Conservation (phyloP, 2,888 invertebrate species). For the Nomada ferruginata region DNA sequence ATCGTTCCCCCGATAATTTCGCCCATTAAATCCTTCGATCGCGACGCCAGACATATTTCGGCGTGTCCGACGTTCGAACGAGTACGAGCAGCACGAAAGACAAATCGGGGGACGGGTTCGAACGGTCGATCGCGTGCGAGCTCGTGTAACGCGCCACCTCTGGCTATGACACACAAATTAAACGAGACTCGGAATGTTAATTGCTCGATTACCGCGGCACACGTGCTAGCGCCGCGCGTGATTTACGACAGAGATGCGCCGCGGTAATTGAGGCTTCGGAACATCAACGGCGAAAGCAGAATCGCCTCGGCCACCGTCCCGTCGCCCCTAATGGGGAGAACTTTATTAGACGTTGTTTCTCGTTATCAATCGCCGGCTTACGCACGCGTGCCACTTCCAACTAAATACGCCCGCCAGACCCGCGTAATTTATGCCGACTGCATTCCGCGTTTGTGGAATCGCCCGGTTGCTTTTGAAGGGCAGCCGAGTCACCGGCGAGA, state of each 20-base stretch:
- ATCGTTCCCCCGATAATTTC: conserved; percentile 65
- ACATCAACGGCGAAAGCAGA: conserved; percentile 58
- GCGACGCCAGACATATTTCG: conserved; percentile 10
- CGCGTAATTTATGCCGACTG: background rate
- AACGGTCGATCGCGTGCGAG: conserved; percentile 4
- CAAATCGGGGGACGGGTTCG: background rate
- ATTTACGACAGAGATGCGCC: conserved; percentile 58
- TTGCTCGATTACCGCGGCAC: conserved; percentile 71
- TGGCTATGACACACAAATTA: conserved; percentile 62
- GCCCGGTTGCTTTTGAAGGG: background rate
- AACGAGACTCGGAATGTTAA: conserved; percentile 72
- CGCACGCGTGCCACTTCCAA: background rate
- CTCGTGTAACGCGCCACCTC: conserved; percentile 24
- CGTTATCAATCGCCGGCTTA: conserved; percentile 41
- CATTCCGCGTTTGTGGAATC: conserved; percentile 14
- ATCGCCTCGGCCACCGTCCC: conserved; percentile 15
- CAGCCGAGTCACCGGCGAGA: too few species aligned
- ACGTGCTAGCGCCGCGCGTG: conserved; percentile 65
- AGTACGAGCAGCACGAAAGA: background rate
- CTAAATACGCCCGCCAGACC: background rate
- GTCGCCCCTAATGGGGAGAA: conserved; percentile 45
- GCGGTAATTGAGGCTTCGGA: conserved; percentile 59
- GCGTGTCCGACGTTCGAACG: background rate
- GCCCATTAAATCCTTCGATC: conserved; percentile 74
- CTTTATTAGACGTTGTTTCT: conserved; percentile 55